Percentiles rank a stretch among this genome's conserved stretches.
Conservation (phyloP, 2,888 invertebrate species). For the Ormyrus thymus region DNA sequence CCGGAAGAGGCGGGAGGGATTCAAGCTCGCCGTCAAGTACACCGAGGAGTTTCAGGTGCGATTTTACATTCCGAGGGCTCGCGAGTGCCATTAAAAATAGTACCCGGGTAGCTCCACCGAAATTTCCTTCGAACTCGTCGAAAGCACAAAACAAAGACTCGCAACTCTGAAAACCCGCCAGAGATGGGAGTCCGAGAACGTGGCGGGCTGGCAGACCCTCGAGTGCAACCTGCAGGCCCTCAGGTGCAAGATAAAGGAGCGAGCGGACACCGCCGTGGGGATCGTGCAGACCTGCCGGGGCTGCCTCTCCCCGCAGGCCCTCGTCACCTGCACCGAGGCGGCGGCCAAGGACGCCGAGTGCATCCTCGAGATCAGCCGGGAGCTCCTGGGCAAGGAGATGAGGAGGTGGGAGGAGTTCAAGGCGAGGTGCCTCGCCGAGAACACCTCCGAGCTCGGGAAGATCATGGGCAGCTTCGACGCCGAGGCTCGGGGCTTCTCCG, state of each 20-base stretch:
- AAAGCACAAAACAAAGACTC: too few relatives aligned
- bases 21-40: conserved; percentile 4
- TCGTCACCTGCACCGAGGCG: not conserved
- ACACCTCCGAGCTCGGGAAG: not conserved
- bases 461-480: not conserved
- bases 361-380: not conserved
- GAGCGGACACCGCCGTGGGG: conserved; percentile 30
- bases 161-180: not conserved
- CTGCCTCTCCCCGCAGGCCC: not conserved
- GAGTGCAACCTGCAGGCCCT: conserved; percentile 1
- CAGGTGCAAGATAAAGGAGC: conserved; percentile 27
- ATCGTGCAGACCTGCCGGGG: conserved; percentile 39
- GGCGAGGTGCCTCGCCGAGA: not conserved
- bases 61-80: too few relatives aligned
- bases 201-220: conserved; percentile 1
- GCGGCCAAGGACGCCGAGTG: not conserved
- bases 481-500: not conserved
- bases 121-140: too few relatives aligned
- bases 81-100: too few relatives aligned
- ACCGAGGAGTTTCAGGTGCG: conserved; percentile 5
- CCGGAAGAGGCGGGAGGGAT: conserved; percentile 11
- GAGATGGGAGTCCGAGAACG: conserved; percentile 39
- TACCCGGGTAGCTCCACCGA: too few relatives aligned
- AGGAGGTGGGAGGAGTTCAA: not conserved
- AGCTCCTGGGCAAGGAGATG: not conserved